Base-by-base conservation (phyloP, 2,888 invertebrate species). In the Cyclophora punctaria region DNA sequence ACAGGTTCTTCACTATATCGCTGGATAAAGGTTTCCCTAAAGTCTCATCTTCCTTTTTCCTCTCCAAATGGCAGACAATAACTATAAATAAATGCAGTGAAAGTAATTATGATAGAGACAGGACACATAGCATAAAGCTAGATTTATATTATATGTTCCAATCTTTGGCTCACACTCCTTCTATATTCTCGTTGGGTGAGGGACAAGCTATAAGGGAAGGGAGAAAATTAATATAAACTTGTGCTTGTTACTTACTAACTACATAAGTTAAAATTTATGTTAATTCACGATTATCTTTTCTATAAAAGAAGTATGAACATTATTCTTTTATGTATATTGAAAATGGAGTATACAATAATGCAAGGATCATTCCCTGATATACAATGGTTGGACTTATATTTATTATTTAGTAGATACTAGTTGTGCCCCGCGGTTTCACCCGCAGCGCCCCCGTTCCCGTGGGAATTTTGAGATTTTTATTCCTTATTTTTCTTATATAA, bases 101-200 rank as follows among this genome's bases (percentile, higher is more conserved):
- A 57, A 58, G 57, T 62, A 63, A 66, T 67, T 64, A 63, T 65
- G 60, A 65, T 62, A 56, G 46, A 55, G 58, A 49, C 52, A 57
- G 56, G 61, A 60, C 56, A 59, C 53, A 61, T 68, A 55, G 60
- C 60, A 65, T 61, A 63, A 56, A 66, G 63, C 63, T 59, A 71
- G 71, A 75, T 73, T 74, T 75, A 75, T 71, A 67, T 20, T 20
- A 20, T 34, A 4, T 0, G 44, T 64, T 64, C 64, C 73, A 75
- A 74, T 76, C 70, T 73, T 60, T 57, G 62, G 65, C 68, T 69
- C 63, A 52, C 72, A 72, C 71, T 66, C 69, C 62, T 59, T 60
- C 69, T 66, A 69, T 66, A 73, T 71, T 73, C 65, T 64, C 55
- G 49, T 49, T 53, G 48, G 7, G 6, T 48, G 65, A 62, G 53